These are phyloP conservation scores for Drosophila kanekoi DNA, from an alignment of 2,888 invertebrate genomes.

Conservation along the genomic window DNA sequence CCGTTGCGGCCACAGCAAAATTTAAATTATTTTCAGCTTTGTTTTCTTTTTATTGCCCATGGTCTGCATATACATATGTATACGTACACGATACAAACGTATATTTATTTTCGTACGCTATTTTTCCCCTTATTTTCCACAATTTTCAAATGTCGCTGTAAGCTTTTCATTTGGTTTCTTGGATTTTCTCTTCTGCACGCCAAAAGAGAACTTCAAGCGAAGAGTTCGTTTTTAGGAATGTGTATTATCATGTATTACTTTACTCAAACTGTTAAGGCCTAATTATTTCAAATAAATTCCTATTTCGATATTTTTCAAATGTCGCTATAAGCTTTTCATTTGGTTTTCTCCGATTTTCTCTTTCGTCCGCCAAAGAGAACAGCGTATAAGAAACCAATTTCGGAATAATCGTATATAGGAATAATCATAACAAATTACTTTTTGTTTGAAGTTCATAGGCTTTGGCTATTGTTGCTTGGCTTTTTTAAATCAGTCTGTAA, in stretches of 20 bases:
- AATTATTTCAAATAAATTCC: no score
- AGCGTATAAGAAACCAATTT: constrained; percentile 10
- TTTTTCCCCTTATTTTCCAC: constrained; percentile 50
- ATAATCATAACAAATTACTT: no score
- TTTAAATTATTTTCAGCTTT: constrained; percentile 79
- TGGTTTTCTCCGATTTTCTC: constrained; percentile 35
- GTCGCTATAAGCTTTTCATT: constrained; percentile 42
- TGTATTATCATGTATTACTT: no score
- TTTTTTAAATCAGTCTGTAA: no score
- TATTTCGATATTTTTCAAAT: constrained; percentile 45
- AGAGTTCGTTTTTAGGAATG: background rate
- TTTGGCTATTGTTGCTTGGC: no score
- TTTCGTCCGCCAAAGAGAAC: no score
- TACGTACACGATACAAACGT: constrained; percentile 12
- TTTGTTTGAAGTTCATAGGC: constrained; percentile 46
- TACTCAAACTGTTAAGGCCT: no score
- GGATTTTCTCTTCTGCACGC: constrained; percentile 32
- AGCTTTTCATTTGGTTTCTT: constrained; percentile 35
- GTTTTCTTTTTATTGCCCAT: constrained; percentile 64
- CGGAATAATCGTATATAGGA: no score
- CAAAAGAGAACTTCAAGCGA: constrained; percentile 24
- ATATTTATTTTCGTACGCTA: constrained; percentile 73
- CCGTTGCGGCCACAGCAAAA: constrained; percentile 59
- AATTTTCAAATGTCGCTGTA: constrained; percentile 49
- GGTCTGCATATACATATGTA: constrained; percentile 29